These are phyloP conservation scores for Melieria picta DNA, from an alignment of 2,888 invertebrate genomes.

Conservation along the genomic window DNA sequence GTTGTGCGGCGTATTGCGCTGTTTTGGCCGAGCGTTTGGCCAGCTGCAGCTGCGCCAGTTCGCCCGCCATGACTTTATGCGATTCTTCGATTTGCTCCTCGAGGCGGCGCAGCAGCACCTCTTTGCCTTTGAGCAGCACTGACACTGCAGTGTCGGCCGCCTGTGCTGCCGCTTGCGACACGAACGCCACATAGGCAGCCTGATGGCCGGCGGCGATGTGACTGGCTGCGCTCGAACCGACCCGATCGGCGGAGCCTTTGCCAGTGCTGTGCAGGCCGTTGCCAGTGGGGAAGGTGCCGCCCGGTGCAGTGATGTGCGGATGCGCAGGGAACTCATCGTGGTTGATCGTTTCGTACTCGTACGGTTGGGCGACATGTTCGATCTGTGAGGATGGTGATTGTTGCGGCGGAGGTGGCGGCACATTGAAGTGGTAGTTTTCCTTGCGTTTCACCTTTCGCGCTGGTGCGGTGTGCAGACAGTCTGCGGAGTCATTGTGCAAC, in stretches of 20 bases:
- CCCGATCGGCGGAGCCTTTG: conserved; percentile 79
- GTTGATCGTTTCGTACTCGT: conserved; percentile 52
- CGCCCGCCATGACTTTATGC: conserved; percentile 73
- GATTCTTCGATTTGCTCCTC: conserved; percentile 82
- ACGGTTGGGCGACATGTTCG: conserved; percentile 43
- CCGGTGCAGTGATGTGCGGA: conserved; percentile 31
- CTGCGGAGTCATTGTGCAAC: background rate
- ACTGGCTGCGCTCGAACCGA: conserved; percentile 76
- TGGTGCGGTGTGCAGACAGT: conserved; percentile 7
- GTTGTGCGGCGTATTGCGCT: conserved; percentile 76
- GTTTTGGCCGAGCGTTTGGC: conserved; percentile 71
- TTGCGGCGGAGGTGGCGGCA: conserved; percentile 23
- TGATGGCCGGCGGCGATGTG: conserved; percentile 81
- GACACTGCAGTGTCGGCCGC: conserved; percentile 76
- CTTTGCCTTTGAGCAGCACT: conserved; percentile 72
- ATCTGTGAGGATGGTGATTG: conserved; percentile 10
- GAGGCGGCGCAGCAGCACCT: conserved; percentile 73
- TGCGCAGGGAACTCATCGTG: conserved; percentile 49
- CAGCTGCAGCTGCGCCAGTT: conserved; percentile 66
- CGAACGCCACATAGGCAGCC: conserved; percentile 82
- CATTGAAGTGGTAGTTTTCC: conserved; percentile 29
- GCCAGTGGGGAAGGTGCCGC: conserved; percentile 66
- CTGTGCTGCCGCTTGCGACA: conserved; percentile 79
- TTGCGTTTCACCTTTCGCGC: conserved; percentile 44
- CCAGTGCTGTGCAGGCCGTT: conserved; percentile 78